Evolutionary conservation across 2,888 invertebrate genomes (phyloP).

Genomic region (Morpho helenor): DNA sequence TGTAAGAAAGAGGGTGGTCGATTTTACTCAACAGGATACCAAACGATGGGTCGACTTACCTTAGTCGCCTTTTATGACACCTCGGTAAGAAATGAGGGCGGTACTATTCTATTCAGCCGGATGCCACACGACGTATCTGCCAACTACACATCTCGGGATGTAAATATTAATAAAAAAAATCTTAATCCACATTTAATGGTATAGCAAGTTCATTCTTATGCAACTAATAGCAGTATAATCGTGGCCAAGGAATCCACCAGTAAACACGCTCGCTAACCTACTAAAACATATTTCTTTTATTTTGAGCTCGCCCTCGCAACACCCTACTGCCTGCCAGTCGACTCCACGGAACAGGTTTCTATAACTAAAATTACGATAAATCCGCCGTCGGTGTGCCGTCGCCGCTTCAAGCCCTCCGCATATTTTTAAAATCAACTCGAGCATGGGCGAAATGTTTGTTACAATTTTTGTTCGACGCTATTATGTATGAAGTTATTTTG

Average conservation of each 20-base stretch:
- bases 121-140: too few species aligned
- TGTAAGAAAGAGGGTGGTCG: too few species aligned
- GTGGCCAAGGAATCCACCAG: conserved; percentile 63
- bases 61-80: too few species aligned
- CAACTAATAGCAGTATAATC: conserved; percentile 58
- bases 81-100: too few species aligned
- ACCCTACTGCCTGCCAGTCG: conserved; percentile 39
- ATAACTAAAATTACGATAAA: conserved; percentile 67
- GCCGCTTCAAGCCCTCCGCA: conserved; percentile 51
- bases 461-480: conserved; percentile 7
- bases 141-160: too few species aligned
- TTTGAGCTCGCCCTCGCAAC: conserved; percentile 60
- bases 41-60: too few species aligned
- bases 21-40: too few species aligned
- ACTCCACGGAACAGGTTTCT: conserved; percentile 69
- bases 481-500: not conserved
- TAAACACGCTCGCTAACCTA: conserved; percentile 77
- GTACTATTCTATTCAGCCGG: too few species aligned
- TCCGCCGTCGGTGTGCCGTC: conserved; percentile 38
- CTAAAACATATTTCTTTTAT: conserved; percentile 79
- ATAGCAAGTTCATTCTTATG: conserved; percentile 9
- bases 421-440: conserved; percentile 42
- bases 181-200: too few species aligned
- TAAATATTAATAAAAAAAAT: not conserved
- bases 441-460: conserved; percentile 29